phyloP scores from a whole-genome alignment of 1,140 invertebrate species.

The Drosophila rhopaloa region DNA sequence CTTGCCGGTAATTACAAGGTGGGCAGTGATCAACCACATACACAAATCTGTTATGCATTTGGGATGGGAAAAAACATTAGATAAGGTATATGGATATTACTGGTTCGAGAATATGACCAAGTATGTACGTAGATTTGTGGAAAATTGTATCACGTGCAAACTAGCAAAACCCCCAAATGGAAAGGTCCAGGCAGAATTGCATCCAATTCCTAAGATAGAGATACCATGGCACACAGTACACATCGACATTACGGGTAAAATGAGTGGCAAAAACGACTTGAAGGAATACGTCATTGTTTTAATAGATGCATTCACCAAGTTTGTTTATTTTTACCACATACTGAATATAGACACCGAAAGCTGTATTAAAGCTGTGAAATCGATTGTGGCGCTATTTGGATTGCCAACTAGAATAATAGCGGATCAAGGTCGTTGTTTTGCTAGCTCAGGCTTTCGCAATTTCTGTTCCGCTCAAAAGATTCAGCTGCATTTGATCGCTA shows the following conservation, averaged over 20 bases:
- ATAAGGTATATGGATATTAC: too few relatives aligned
- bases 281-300: slow-evolving; percentile 9
- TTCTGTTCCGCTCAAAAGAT: too few relatives aligned
- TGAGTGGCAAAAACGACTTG: slow-evolving; percentile 10
- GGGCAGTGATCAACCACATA: too few relatives aligned
- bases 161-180: slow-evolving; percentile 3
- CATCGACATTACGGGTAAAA: slow-evolving; percentile 13
- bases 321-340: neutral
- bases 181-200: slow-evolving; percentile 6
- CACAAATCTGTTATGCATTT: too few relatives aligned
- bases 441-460: too few relatives aligned
- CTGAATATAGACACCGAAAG: neutral
- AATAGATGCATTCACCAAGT: slow-evolving; percentile 9
- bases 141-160: slow-evolving; percentile 7
- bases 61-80: too few relatives aligned
- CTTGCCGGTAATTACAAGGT: too few relatives aligned
- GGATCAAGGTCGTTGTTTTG: too few relatives aligned
- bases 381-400: neutral
- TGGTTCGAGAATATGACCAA: too few relatives aligned
- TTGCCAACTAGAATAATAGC: too few relatives aligned
- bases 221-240: neutral
- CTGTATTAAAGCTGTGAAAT: neutral
- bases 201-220: slow-evolving; percentile 10
- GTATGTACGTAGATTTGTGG: too few relatives aligned
- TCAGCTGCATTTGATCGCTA: too few relatives aligned